Conservation (phyloP, 92 coral and sea anemone genomes). For the Epizoanthus illoricatus region DNA sequence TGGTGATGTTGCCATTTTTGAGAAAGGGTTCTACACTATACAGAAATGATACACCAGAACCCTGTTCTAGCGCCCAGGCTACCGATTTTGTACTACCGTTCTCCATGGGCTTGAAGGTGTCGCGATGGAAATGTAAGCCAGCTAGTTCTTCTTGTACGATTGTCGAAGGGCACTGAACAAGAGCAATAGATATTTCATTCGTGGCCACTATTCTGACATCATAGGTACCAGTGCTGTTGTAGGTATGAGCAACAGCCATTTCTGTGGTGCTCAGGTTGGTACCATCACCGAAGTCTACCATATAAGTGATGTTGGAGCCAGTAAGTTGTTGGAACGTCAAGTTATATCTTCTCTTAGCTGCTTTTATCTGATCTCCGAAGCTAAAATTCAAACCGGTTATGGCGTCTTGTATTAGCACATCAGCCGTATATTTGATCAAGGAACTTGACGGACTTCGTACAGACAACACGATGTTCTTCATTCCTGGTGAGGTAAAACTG, state of each 20-base stretch:
- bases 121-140: neutral
- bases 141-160: neutral
- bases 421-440: neutral
- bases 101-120: neutral
- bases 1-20: neutral
- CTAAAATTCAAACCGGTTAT: neutral
- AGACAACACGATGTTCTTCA: neutral
- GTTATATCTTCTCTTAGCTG: neutral
- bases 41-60: neutral
- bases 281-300: constrained; percentile 17
- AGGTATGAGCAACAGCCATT: neutral
- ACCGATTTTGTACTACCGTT: constrained; percentile 1
- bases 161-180: neutral
- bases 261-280: neutral
- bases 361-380: neutral
- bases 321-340: neutral
- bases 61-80: neutral
- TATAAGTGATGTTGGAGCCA: neutral
- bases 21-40: neutral
- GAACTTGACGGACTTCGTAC: neutral
- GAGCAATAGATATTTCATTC: neutral
- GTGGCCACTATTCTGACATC: constrained; percentile 2
- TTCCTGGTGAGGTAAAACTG: constrained; percentile 6
- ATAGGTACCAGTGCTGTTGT: constrained; percentile 1
- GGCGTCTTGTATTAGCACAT: neutral